Conservation (phyloP, 2,113 vertebrate genomes). For the Tupaia chinensis region DNA sequence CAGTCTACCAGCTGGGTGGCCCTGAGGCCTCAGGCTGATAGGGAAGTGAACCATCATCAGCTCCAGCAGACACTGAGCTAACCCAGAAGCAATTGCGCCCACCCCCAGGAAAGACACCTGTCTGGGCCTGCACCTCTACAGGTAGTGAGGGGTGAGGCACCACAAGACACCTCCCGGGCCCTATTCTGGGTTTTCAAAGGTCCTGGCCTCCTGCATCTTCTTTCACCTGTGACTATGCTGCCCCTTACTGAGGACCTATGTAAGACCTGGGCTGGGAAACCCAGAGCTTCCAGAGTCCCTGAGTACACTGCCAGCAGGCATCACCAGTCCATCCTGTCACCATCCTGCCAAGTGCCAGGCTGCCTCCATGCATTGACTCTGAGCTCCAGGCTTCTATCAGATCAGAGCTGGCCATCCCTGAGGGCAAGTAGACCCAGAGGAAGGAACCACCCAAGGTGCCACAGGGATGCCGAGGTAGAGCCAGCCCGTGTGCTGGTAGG, state of each 20-base stretch:
- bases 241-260: background rate
- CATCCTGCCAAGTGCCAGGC: background rate
- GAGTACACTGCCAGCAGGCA: background rate
- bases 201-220: background rate
- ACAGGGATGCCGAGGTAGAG: fast-evolving
- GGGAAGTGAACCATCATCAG: background rate
- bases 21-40: background rate
- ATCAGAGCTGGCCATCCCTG: background rate
- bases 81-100: background rate
- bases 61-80: background rate
- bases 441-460: background rate
- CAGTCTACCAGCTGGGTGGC: background rate
- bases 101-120: background rate
- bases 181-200: background rate
- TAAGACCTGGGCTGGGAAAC: background rate
- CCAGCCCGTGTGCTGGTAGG: background rate
- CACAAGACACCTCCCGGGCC: background rate
- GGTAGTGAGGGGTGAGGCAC: background rate
- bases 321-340: background rate
- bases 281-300: background rate
- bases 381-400: background rate
- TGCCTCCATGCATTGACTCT: background rate
- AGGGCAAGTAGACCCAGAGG: background rate
- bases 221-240: background rate
- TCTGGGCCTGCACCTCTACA: background rate